Conservation (phyloP, 2,888 invertebrate species). For the Clostera curtula region DNA sequence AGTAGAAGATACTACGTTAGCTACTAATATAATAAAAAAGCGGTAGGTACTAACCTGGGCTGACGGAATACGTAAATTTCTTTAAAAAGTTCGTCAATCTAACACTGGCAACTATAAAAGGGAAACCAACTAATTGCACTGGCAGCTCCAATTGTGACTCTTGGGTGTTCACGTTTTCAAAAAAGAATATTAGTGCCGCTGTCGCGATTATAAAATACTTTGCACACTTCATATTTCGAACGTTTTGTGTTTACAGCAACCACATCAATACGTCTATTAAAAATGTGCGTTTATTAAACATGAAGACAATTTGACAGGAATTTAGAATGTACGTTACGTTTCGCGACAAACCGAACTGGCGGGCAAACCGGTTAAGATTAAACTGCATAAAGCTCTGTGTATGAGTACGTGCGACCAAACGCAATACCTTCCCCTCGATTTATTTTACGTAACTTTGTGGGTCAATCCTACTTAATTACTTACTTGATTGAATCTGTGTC, state of each 20-base stretch:
- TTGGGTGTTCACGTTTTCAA: background rate
- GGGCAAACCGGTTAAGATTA: background rate
- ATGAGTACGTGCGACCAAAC: constrained; percentile 1
- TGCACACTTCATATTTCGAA: background rate
- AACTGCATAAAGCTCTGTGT: constrained; percentile 1
- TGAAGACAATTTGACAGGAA: too few species aligned
- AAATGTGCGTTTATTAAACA: too few species aligned
- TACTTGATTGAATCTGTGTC: constrained; percentile 2
- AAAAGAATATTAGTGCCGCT: background rate
- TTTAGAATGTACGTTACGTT: background rate
- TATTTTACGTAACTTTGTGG: constrained; percentile 2
- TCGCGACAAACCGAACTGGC: constrained; percentile 1
- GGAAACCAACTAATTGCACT: constrained; percentile 85
- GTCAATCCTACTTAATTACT: background rate
- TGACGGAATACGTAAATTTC: background rate
- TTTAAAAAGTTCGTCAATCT: constrained; percentile 84
- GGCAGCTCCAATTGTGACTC: constrained; percentile 52
- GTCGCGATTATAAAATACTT: background rate
- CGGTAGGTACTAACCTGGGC: background rate
- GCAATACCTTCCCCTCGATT: background rate
- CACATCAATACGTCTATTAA: background rate
- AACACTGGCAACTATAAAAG: constrained; percentile 84
- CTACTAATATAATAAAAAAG: background rate
- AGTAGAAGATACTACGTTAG: too few species aligned
- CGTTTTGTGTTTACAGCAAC: too few species aligned